These are phyloP conservation scores for Diorhabda elongata DNA, from an alignment of 1,140 invertebrate genomes.

Conservation along the genomic window DNA sequence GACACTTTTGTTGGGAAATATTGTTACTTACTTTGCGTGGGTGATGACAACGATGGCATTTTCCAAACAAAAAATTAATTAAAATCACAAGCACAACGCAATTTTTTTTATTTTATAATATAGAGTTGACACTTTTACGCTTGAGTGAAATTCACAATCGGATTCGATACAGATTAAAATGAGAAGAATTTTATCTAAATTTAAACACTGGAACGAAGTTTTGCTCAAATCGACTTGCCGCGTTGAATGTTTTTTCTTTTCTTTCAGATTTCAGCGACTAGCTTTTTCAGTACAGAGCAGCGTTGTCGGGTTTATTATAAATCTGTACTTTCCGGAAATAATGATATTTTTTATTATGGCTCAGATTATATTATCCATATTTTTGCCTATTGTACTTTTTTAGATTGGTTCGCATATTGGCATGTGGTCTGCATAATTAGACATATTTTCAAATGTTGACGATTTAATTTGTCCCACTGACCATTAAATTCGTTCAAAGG, in stretches of 20 bases:
- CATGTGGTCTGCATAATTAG: too few relatives aligned
- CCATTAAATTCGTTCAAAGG: too few relatives aligned
- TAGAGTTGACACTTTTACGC: conserved; percentile 5
- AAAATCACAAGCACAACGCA: conserved; percentile 18
- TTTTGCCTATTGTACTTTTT: too few relatives aligned
- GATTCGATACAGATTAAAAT: neutral
- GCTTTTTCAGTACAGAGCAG: conserved; percentile 5
- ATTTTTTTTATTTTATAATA: conserved; percentile 24
- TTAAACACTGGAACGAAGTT: conserved; percentile 27
- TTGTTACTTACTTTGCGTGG: conserved; percentile 30
- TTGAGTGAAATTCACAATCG: neutral
- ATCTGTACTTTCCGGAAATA: neutral
- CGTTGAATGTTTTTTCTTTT: conserved; percentile 15
- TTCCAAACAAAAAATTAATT: conserved; percentile 12
- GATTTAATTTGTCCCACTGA: too few relatives aligned
- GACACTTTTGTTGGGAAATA: neutral
- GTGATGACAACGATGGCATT: conserved; percentile 33
- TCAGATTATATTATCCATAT: too few relatives aligned
- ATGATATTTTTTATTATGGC: too few relatives aligned
- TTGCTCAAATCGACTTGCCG: conserved; percentile 1
- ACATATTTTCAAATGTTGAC: too few relatives aligned
- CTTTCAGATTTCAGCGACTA: conserved; percentile 20
- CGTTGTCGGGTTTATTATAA: neutral
- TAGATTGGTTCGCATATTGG: too few relatives aligned
- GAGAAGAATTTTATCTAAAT: conserved; percentile 30